Base-by-base conservation (phyloP, 2,888 invertebrate species). In the Hemicrepidius hirtus region DNA sequence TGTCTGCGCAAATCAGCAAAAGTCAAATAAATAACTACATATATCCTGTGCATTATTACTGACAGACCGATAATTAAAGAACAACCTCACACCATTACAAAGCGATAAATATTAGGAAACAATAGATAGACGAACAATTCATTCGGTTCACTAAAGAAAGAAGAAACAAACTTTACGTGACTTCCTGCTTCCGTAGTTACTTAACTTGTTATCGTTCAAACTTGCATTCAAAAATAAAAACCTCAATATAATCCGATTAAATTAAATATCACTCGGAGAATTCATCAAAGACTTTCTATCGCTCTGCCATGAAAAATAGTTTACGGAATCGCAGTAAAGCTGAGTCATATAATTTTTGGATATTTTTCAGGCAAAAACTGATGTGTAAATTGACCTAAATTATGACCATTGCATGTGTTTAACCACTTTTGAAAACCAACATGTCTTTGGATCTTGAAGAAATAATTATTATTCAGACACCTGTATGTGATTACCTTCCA, bases 321-420 rank as follows among this genome's bases (percentile, higher is more conserved):
- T 16, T 16, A 41, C 7, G 32, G 16, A 16, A 41, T 41, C 41
- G 16, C 18, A 18, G 3, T 16, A 20, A 18, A 46, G 46, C 20
- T 16, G 46, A 20, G 7, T 18, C 46, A 46, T 20, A 20, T 16
- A 1, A 46, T 46, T 46, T 46, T 46, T 9, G 3, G 46, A 9
- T 9, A 46, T 20, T 46, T 18, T 46, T 40, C 13, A n/a, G 1
- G 13, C 7, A 46, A 50, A 24, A 24, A 24, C n/a, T 1, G 7
- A n/a, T 50, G 50, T 50, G 24, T n/a, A 24, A 50, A 50, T 50
- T n/a, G 50, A 50, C 50, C 50, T 50, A 18, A 10, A 50, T 50
- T 50, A 13, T 12, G 7, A 50, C 4, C 9, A 18, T 50, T 50
- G 50, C 50, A 50, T 50, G 50, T 7, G 24, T 24, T 7, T 18